Evolutionary conservation across 1,140 invertebrate genomes (phyloP).

Genomic region (Ips nitidus): DNA sequence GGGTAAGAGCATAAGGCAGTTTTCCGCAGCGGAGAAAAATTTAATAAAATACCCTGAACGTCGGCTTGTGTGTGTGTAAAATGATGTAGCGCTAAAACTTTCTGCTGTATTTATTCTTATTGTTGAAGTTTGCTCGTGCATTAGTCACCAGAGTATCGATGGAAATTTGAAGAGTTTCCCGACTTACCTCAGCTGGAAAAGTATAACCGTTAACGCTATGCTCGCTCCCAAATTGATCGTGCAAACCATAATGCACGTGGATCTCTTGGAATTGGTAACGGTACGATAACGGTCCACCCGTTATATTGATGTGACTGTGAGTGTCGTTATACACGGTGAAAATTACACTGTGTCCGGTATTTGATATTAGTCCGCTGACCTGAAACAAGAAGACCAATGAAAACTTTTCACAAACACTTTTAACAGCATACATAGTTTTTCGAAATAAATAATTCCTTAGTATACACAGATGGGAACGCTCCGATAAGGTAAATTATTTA

Average conservation of each 20-base stretch:
- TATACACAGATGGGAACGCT: conserved; percentile 7
- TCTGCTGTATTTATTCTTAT: conserved; percentile 9
- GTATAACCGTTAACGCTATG: conserved; percentile 88
- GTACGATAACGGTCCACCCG: conserved; percentile 91
- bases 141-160: not conserved
- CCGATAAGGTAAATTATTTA: conserved; percentile 7
- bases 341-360: conserved; percentile 92
- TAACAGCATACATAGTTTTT: not conserved
- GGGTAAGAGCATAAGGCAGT: conserved; percentile 7
- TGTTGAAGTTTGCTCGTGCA: not conserved
- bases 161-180: not conserved
- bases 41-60: conserved; percentile 27
- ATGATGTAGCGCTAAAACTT: conserved; percentile 21
- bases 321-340: conserved; percentile 86
- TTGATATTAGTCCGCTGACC: conserved; percentile 83
- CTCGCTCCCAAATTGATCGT: conserved; percentile 85
- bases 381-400: conserved; percentile 49
- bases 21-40: conserved; percentile 17
- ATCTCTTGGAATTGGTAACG: conserved; percentile 93
- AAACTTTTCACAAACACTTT: not conserved
- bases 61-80: conserved; percentile 17
- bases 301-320: conserved; percentile 84
- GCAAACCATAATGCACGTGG: conserved; percentile 83
- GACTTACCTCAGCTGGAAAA: conserved; percentile 87
- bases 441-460: conserved; percentile 10